A percentile compares a stretch with the other conserved stretches of the same genome.
Conservation (phyloP, 2,797 vertebrate species). For the Mormyrus proboscirostris region DNA sequence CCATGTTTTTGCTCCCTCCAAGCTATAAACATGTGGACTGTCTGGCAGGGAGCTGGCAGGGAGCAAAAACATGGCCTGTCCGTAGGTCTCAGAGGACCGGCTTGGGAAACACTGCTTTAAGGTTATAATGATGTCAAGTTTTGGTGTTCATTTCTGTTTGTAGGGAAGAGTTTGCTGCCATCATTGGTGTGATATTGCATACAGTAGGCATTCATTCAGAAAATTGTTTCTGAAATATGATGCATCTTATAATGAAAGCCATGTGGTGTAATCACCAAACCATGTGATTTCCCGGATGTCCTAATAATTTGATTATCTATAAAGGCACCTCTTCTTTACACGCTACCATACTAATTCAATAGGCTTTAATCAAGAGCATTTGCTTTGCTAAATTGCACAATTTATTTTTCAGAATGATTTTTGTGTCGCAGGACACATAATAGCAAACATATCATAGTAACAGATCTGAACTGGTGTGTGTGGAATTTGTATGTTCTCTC, state of each 20-base stretch:
- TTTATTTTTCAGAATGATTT: neutral
- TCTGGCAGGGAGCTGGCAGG: neutral
- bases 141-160: neutral
- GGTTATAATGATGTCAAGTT: neutral
- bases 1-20: neutral
- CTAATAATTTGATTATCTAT: neutral
- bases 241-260: neutral
- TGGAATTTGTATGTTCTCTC: neutral
- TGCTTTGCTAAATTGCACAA: neutral
- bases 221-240: neutral
- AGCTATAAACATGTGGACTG: neutral
- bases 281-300: neutral
- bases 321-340: neutral
- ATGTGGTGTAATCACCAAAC: neutral
- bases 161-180: neutral
- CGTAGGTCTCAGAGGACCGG: neutral
- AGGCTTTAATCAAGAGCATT: neutral
- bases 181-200: neutral
- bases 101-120: neutral
- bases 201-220: neutral
- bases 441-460: neutral
- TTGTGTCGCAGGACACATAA: neutral
- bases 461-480: neutral
- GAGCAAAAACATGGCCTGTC: neutral
- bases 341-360: neutral